Evolutionary conservation across 2,888 invertebrate genomes (phyloP), one percentile per base, ranked within the genome.

Genomic region (Hypolimnas misippus): DNA sequence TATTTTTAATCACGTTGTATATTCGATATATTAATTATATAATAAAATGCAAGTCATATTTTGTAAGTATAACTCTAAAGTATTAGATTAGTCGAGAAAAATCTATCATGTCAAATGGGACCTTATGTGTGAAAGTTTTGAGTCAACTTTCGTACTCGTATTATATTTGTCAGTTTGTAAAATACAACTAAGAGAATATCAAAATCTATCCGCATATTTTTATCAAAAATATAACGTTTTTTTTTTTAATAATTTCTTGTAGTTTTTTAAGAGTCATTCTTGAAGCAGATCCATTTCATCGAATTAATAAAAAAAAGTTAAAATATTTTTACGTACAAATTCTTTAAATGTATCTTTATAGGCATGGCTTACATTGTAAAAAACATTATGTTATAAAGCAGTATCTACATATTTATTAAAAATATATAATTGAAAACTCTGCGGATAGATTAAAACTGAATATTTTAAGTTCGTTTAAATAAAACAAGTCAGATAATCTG

Each of bases 51-150:
- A 21, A 46, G 44, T 46, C 44, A 46, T 46, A n/a, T 46, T 5
- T 21, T 12, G 21, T 46, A 46, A 46, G 19, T 12, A 44, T 6
- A 46, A 46, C 10, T 46, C 12, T 21, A 46, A 46, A 46, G 21
- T 12, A 3, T 21, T 46, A 46, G 44, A 21, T 12, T 46, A 21
- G 44, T 46, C 3, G 19, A 46, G 21, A 21, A n/a, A 40, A 46
- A 19, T 46, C 44, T 46, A 46, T 46, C 44, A 46, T 12, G 44
- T 46, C 5, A 46, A 42, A 46, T 21, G 44, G 44, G 44, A 46
- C 44, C 44, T 46, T 46, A 46, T 46, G 3, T 17, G 16, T 42
- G 7, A 42, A 10, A 17, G 14, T 19, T n/a, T 46, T 46, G 44
- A 38, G 35, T 38, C 33, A 12, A 42, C 19, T 46, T 21, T 46